Evolutionary conservation across 1,140 invertebrate genomes (phyloP).

Genomic region (Archivesica marissinica): DNA sequence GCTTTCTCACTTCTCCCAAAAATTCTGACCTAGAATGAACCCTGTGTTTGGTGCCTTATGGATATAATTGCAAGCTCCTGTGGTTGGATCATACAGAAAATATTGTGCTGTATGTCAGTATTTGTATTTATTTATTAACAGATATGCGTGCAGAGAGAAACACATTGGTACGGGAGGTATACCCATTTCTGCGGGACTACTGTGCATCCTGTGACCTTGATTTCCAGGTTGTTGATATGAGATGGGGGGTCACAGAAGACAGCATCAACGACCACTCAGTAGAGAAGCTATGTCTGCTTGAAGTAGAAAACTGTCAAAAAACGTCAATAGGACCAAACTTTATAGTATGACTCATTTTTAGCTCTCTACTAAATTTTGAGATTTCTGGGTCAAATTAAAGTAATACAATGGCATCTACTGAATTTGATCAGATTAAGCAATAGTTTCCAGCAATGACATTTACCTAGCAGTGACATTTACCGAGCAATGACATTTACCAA

Average conservation of each 20-base stretch:
- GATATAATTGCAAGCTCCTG: too few species aligned
- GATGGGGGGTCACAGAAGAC: constrained; percentile 82
- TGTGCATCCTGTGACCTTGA: constrained; percentile 75
- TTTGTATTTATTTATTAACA: constrained; percentile 55
- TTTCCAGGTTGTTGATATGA: constrained; percentile 82
- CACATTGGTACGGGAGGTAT: constrained; percentile 71
- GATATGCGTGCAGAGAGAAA: constrained; percentile 80
- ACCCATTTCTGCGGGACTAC: constrained; percentile 74
- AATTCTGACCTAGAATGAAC: too few species aligned
- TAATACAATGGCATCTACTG: too few species aligned
- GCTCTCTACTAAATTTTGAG: too few species aligned
- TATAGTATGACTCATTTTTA: constrained; percentile 73
- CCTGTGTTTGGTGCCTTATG: too few species aligned
- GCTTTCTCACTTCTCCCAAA: too few species aligned
- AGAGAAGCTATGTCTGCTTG: constrained; percentile 78
- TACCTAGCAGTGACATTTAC: too few species aligned
- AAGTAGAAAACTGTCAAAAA: constrained; percentile 81
- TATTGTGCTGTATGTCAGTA: background rate
- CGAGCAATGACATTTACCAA: too few species aligned
- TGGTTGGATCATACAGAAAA: too few species aligned
- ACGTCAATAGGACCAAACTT: constrained; percentile 83
- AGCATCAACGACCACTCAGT: constrained; percentile 78
- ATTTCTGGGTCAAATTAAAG: too few species aligned
- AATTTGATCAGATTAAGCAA: too few species aligned
- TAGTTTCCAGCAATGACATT: too few species aligned